These are phyloP conservation scores for Regulus satrapa DNA, from an alignment of 2,113 vertebrate genomes.

Conservation along the genomic window DNA sequence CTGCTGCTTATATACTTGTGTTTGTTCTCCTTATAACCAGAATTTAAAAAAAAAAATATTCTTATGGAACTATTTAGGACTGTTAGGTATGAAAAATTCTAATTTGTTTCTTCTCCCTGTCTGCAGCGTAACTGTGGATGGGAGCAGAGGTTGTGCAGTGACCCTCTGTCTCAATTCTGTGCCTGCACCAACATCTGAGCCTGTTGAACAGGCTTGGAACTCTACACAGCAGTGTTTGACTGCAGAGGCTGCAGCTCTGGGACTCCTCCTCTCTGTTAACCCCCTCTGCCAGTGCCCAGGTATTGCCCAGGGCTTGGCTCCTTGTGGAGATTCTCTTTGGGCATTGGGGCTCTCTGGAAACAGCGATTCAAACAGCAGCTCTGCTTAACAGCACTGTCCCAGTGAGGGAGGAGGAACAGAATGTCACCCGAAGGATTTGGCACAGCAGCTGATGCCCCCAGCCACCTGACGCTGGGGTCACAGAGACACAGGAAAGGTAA, in stretches of 20 bases:
- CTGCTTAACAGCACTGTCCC: neutral
- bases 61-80: neutral
- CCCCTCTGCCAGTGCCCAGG: neutral
- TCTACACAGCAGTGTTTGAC: rapidly evolving
- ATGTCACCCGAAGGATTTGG: neutral
- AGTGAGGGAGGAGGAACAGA: neutral
- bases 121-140: neutral
- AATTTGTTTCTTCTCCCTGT: rapidly evolving
- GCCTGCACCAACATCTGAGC: neutral
- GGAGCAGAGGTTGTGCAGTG: neutral
- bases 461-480: rapidly evolving
- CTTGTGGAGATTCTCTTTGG: neutral
- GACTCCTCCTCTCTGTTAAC: neutral
- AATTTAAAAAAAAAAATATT: neutral
- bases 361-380: neutral
- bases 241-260: neutral
- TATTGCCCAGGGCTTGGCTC: neutral
- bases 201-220: neutral
- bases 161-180: neutral
- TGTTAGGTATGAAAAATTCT: neutral
- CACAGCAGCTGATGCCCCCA: neutral
- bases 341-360: neutral
- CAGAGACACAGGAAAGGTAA: neutral
- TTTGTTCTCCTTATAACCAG: neutral
- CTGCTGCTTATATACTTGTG: rapidly evolving